Evolutionary conservation across 2,113 vertebrate genomes (phyloP).

Genomic region (Leptocoma aspasia): DNA sequence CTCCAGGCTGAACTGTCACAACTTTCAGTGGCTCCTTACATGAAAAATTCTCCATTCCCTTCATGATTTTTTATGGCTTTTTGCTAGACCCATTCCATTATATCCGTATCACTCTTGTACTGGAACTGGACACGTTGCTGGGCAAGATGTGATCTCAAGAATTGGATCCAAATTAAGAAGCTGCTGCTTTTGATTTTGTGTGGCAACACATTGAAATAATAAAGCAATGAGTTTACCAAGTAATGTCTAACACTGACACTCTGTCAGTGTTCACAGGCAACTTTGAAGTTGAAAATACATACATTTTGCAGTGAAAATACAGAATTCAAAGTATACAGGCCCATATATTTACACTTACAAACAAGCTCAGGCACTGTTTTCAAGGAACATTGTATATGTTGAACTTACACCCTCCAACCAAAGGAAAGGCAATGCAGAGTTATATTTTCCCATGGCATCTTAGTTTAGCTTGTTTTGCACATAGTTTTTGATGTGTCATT

Average conservation of each 20-base stretch:
- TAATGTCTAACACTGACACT: neutral
- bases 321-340: neutral
- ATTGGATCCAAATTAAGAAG: neutral
- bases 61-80: neutral
- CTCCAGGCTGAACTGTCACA: neutral
- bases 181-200: neutral
- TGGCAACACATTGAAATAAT: neutral
- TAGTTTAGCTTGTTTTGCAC: neutral
- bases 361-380: neutral
- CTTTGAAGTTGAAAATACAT: neutral
- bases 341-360: neutral
- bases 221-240: neutral
- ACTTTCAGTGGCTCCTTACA: neutral
- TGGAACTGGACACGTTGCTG: neutral
- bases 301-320: neutral
- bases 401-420: neutral
- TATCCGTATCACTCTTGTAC: neutral
- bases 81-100: neutral
- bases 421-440: neutral
- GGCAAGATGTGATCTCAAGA: neutral
- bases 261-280: neutral
- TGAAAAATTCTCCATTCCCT: neutral
- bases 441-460: neutral
- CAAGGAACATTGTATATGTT: neutral
- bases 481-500: constrained; percentile 25